Conservation (phyloP, 2,888 invertebrate genomes). For the Tuberolachnus salignus region DNA sequence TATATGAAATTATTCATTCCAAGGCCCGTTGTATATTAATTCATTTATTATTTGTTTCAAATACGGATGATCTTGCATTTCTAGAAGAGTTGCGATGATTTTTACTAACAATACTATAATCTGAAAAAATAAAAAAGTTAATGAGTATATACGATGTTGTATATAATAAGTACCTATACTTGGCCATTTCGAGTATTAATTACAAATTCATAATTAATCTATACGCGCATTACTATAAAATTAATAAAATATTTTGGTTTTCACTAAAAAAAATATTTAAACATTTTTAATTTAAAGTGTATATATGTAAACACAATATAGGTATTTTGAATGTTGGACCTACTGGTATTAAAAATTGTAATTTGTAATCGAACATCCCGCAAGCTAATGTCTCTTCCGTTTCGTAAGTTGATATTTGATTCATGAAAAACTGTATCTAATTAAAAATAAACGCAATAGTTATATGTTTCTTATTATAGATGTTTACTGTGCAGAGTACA, state of each 20-base stretch:
- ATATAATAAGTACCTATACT: too few species aligned
- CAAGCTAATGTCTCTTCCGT: not conserved
- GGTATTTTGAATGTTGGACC: not conserved
- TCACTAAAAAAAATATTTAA: too few species aligned
- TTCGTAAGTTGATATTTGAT: not conserved
- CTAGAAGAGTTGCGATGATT: not conserved
- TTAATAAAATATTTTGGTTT: too few species aligned
- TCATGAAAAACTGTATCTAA: conserved; percentile 6
- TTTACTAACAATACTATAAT: not conserved
- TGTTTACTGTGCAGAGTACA: not conserved
- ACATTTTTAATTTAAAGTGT: too few species aligned
- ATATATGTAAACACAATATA: too few species aligned
- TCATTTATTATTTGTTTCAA: not conserved
- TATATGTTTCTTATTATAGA: not conserved
- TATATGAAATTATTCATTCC: not conserved
- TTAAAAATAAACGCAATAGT: not conserved
- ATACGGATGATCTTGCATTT: conserved; percentile 11
- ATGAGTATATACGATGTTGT: too few species aligned
- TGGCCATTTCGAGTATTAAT: too few species aligned
- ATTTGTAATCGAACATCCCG: not conserved
- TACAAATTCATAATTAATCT: too few species aligned
- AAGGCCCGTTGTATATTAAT: not conserved
- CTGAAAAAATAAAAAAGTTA: too few species aligned
- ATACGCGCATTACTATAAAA: too few species aligned
- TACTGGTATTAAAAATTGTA: not conserved